These are phyloP conservation scores for Cyanocitta stelleri DNA, from an alignment of 2,113 vertebrate genomes.

Conservation along the genomic window DNA sequence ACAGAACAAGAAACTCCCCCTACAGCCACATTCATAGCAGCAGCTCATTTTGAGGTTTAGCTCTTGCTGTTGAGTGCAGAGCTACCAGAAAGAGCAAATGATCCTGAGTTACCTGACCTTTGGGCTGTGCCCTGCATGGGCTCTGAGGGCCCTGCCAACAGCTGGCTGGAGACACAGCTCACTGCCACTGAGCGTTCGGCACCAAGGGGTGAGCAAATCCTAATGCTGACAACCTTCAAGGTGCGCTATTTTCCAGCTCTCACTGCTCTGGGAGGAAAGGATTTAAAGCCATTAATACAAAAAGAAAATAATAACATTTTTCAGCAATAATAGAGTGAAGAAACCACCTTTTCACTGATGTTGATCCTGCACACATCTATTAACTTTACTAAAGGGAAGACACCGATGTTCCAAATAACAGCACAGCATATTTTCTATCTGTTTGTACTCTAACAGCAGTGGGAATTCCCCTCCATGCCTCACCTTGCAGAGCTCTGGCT, in stretches of 20 bases:
- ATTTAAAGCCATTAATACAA: neutral
- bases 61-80: neutral
- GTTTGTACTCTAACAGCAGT: neutral
- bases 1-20: neutral
- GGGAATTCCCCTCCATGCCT: neutral
- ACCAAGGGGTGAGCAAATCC: neutral
- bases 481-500: neutral
- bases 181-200: neutral
- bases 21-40: neutral
- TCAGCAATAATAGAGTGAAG: neutral
- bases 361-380: neutral
- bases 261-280: neutral
- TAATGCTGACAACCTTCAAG: neutral
- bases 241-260: neutral
- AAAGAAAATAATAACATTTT: neutral
- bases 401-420: constrained; percentile 1
- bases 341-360: neutral
- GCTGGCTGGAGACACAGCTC: neutral
- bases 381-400: neutral
- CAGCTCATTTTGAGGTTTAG: neutral
- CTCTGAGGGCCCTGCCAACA: neutral
- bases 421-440: neutral
- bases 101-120: neutral
- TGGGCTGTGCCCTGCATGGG: neutral
- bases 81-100: neutral